Percentiles rank a stretch among this genome's conserved stretches.
Conservation (phyloP, 2,113 vertebrate genomes). For the Trichechus manatus region DNA sequence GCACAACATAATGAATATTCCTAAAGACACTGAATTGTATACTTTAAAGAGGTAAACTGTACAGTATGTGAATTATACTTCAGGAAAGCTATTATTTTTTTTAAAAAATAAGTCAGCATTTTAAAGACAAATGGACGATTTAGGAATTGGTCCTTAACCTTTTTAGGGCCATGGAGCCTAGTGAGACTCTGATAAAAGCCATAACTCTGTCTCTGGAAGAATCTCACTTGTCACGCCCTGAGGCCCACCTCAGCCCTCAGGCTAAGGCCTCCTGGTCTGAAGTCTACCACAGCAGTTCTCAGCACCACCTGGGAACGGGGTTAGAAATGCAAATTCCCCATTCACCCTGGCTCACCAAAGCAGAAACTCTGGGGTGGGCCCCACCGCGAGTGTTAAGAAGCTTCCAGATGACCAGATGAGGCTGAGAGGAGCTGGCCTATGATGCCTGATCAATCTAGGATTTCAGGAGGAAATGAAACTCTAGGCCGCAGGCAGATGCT, state of each 20-base stretch:
- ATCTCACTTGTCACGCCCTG: not conserved
- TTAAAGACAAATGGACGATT: not conserved
- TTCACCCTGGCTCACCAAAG: not conserved
- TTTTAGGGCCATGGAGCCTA: not conserved
- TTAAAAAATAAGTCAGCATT: not conserved
- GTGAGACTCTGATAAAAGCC: not conserved
- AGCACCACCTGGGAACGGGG: not conserved
- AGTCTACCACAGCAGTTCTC: not conserved
- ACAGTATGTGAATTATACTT: not conserved
- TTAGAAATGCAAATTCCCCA: slow-evolving; percentile 29
- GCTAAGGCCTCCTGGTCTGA: not conserved
- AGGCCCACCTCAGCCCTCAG: not conserved
- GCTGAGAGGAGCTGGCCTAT: not conserved
- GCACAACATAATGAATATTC: not conserved
- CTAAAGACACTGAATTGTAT: not conserved
- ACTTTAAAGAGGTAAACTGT: not conserved
- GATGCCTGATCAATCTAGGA: not conserved
- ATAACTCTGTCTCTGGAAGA: not conserved
- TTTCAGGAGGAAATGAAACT: not conserved
- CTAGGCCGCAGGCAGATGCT: not conserved
- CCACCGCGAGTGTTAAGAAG: not conserved
- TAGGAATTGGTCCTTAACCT: not conserved
- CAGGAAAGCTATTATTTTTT: not conserved
- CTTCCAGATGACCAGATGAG: not conserved
- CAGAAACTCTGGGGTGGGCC: not conserved